Base-by-base conservation (phyloP, 1,140 invertebrate genomes). In the Doryteuthis pealeii region DNA sequence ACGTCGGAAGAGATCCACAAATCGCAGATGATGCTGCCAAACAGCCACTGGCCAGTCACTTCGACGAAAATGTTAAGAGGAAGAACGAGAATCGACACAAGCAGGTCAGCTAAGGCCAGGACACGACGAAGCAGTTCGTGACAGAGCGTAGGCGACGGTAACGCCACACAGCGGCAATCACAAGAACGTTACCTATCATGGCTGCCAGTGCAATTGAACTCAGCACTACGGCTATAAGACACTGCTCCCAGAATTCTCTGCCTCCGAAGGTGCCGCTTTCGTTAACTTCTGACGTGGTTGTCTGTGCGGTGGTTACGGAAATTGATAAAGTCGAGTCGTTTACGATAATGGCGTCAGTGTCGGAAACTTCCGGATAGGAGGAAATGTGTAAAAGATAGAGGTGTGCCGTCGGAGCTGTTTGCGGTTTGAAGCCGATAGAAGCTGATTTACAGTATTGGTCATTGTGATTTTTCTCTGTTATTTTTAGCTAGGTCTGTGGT, bases 81-180 rank as follows among this genome's bases (percentile, higher is more conserved):
- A 26, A 81, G 77, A 1, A 85, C 83, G 10, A 81, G 49, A 12
- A 79, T 70, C 0, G 96, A 96, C 14, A 98, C 94, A 82, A 97
- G 89, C 33, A 98, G 90, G 88, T 98, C 96, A 43, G 96, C 95
- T 1, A 96, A 93, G 0, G 96, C 96, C 76, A 98, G 90, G 94
- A 96, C 35, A 97, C 92, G 82, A 98, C 97, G 88, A 98, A 97
- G 82, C 96, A 91, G 88, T 98, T 98, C 45, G 96, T 97, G 76
- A 96, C 95, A 76, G 94, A 95, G 69, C 88, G 76, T 85, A 97
- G 88, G 83, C 96, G 95, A 74, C 92, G 91, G 69, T 96, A 95
- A 76, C 95, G 91, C 80, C 93, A 94, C 3, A 97, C 94, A 40
- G 94, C 94, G 6, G 96, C 91, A 84, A 89, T 87, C 6, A 97